A percentile compares a stretch with the other conserved stretches of the same genome.
These are phyloP conservation scores for Eretmocerus hayati DNA, from an alignment of 2,888 invertebrate species.

Conservation along the genomic window DNA sequence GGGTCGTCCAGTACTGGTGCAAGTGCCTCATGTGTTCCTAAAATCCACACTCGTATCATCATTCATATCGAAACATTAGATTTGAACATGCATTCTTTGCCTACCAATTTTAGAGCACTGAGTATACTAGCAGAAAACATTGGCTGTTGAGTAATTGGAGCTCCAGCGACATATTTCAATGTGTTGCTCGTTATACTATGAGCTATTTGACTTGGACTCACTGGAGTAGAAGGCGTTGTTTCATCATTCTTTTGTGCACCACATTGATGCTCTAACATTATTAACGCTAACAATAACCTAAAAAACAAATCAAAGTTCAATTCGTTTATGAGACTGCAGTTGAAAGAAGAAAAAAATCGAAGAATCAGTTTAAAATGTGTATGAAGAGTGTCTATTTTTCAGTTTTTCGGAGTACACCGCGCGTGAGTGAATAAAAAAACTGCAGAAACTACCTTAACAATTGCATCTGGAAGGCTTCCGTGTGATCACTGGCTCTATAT, in stretches of 20 bases:
- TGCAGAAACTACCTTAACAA: slow-evolving; percentile 55
- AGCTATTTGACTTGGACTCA: slow-evolving; percentile 33
- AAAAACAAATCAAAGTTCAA: slow-evolving; percentile 10
- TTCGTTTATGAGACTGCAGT: neutral
- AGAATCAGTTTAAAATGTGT: too few species aligned
- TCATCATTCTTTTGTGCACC: slow-evolving; percentile 48
- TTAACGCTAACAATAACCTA: slow-evolving; percentile 62
- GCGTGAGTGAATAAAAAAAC: neutral
- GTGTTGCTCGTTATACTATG: slow-evolving; percentile 38
- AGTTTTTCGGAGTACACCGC: too few species aligned
- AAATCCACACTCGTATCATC: too few species aligned
- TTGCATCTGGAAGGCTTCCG: slow-evolving; percentile 65
- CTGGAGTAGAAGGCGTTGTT: slow-evolving; percentile 29
- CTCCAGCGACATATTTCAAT: slow-evolving; percentile 58
- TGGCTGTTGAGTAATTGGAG: slow-evolving; percentile 69
- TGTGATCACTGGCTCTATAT: slow-evolving; percentile 55
- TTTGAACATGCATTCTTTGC: too few species aligned
- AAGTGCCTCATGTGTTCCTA: slow-evolving; percentile 62
- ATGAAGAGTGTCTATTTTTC: too few species aligned
- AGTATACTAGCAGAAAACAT: slow-evolving; percentile 76
- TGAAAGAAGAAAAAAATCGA: neutral
- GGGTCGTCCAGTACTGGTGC: slow-evolving; percentile 76
- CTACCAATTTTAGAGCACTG: slow-evolving; percentile 61
- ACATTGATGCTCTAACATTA: slow-evolving; percentile 70
- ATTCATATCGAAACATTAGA: too few species aligned